Percentiles rank a stretch among this genome's conserved stretches.
phyloP scores from a whole-genome alignment of 2,797 vertebrate genomes.

The Coregonus sp. region DNA sequence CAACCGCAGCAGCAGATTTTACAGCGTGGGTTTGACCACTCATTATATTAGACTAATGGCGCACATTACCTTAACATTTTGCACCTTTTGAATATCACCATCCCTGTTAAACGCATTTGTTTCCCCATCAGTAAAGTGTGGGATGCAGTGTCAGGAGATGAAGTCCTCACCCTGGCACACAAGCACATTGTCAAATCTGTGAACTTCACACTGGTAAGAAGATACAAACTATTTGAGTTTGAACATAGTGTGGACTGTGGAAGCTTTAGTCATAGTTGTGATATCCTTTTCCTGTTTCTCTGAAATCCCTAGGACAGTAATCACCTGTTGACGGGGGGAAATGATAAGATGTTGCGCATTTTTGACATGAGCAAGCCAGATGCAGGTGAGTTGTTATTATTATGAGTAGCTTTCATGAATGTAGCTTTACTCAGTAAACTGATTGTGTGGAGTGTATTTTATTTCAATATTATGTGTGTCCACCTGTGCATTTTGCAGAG shows the following conservation, averaged over 20 bases:
- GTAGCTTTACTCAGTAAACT: not conserved
- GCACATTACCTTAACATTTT: not conserved
- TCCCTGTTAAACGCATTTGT: not conserved
- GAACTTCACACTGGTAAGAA: slow-evolving; percentile 84
- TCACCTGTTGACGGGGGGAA: slow-evolving; percentile 84
- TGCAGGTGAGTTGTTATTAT: slow-evolving; percentile 70
- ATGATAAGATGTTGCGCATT: slow-evolving; percentile 87
- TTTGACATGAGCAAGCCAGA: slow-evolving; percentile 86
- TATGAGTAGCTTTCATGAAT: not conserved
- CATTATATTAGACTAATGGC: not conserved
- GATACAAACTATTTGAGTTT: not conserved
- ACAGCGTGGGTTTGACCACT: slow-evolving; percentile 80
- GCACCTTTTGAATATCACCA: not conserved
- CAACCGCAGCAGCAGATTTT: slow-evolving; percentile 88
- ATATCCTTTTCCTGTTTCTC: not conserved
- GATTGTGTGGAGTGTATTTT: not conserved
- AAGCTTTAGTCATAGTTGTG: not conserved
- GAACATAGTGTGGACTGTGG: not conserved
- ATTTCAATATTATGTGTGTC: not conserved
- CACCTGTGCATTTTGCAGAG: slow-evolving; percentile 61
- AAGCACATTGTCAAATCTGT: slow-evolving; percentile 90
- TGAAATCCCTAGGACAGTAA: slow-evolving; percentile 78
- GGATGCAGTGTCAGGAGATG: slow-evolving; percentile 87
- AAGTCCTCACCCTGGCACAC: slow-evolving; percentile 84
- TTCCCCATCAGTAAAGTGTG: slow-evolving; percentile 81